Evolutionary conservation across 2,113 vertebrate species (phyloP), one percentile per base, ranked within the genome.

Genomic region (Cynocephalus volans): DNA sequence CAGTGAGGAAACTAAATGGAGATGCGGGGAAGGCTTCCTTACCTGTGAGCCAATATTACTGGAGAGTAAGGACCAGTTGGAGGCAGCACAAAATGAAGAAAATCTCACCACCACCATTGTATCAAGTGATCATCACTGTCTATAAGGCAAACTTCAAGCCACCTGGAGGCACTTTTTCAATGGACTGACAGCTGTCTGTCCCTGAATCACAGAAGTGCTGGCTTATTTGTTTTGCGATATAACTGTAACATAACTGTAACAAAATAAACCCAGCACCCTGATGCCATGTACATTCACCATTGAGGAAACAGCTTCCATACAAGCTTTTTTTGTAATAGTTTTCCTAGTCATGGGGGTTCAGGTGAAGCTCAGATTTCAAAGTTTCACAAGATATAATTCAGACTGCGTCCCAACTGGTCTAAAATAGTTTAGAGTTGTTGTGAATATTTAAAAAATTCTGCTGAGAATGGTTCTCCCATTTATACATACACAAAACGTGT

Each of bases 1-100:
- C 0, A 15, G n/a, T 23, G 23, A 54, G 23, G 28, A n/a, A 24
- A 50, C 48, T 75, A 50, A 48, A n/a, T 0, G 86, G 54, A 31
- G 13, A 31, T 18, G 14, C 1, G 1, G 0, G 5, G 1, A 9
- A 33, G 24, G 19, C 26, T 45, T 52, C 1, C 1, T 56, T 28
- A 89, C 23, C 36, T 50, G 1, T 56, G 50, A 60, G 26, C 23
- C 12, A 8, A 0, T 67, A 73, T 36, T 3, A 21, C 24, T 62
- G 14, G 24, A 54, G 19, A 89, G 4, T 9, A 58, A 14, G 21
- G 54, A 50, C 11, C 52, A 82, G 48, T 0, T n/a, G 48, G 45
- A 52, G 13, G 17, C 21, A 90, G 23, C 11, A 31, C 24, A 36
- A 41, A 85, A 76, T 3, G 45, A 90, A 52, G 23, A 56, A 33